A percentile compares a stretch with the other conserved stretches of the same genome.
phyloP scores from a whole-genome alignment of 2,797 vertebrate species.

The Helostoma temminkii region DNA sequence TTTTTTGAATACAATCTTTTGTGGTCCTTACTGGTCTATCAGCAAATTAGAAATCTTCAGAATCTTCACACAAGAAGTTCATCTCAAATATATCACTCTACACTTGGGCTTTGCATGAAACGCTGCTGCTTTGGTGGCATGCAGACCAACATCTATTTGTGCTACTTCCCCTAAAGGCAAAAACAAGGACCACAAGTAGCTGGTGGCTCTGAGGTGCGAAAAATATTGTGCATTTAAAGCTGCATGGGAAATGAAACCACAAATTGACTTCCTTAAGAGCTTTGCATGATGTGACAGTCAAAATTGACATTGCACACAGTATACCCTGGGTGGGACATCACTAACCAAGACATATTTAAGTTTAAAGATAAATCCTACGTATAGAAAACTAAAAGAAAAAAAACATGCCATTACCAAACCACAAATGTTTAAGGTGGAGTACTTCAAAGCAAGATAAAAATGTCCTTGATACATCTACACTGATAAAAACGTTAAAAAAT shows the following conservation, averaged over 20 bases:
- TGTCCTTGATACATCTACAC: neutral
- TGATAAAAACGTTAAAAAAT: neutral
- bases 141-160: conserved; percentile 62
- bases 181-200: conserved; percentile 64
- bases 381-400: conserved; percentile 4
- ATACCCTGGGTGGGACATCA: conserved; percentile 10
- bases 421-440: neutral
- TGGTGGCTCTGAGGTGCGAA: conserved; percentile 80
- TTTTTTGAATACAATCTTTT: conserved; percentile 15
- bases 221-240: conserved; percentile 64
- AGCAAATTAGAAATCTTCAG: conserved; percentile 21
- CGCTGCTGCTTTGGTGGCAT: conserved; percentile 18
- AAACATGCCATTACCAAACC: neutral
- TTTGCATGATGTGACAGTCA: conserved; percentile 35
- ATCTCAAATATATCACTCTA: conserved; percentile 17
- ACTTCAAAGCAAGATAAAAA: neutral
- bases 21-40: conserved; percentile 9
- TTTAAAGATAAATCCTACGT: conserved; percentile 17
- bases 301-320: conserved; percentile 24
- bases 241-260: conserved; percentile 67
- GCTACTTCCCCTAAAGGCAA: conserved; percentile 70
- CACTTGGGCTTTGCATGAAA: conserved; percentile 26
- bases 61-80: conserved; percentile 39
- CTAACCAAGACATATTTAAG: neutral
- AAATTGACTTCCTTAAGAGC: conserved; percentile 60